Percentiles rank a stretch among this genome's conserved stretches.
Evolutionary conservation across 2,113 vertebrate genomes (phyloP).

Genomic region (Crotophaga sulcirostris): DNA sequence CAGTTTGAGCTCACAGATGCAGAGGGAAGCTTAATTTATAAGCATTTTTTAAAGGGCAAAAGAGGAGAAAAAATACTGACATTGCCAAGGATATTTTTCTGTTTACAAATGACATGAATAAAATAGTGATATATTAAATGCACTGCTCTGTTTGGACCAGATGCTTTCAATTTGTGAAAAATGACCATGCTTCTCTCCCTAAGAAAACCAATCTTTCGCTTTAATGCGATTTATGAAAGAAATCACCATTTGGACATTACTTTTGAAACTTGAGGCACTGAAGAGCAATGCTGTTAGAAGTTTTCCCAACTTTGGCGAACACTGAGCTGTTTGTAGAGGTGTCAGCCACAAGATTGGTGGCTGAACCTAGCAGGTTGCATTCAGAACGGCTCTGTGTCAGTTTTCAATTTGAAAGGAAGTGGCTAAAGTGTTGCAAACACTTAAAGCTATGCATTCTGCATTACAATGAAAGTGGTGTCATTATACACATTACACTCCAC

Average conservation of each 20-base stretch:
- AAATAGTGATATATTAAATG: slow-evolving; percentile 65
- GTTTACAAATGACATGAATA: slow-evolving; percentile 56
- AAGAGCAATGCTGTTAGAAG: slow-evolving; percentile 60
- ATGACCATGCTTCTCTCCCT: slow-evolving; percentile 44
- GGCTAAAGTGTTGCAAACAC: slow-evolving; percentile 72
- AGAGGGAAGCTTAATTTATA: slow-evolving; percentile 20
- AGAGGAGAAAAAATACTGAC: slow-evolving; percentile 29
- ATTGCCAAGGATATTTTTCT: slow-evolving; percentile 50
- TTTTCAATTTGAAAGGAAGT: slow-evolving; percentile 74
- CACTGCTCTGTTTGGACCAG: slow-evolving; percentile 42
- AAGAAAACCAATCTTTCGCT: slow-evolving; percentile 59
- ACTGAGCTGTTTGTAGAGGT: slow-evolving; percentile 67
- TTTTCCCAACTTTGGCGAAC: slow-evolving; percentile 69
- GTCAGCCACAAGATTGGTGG: slow-evolving; percentile 73
- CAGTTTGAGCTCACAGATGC: not conserved
- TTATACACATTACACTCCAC: slow-evolving; percentile 47
- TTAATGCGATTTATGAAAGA: slow-evolving; percentile 64
- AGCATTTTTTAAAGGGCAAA: slow-evolving; percentile 49
- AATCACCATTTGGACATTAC: slow-evolving; percentile 65
- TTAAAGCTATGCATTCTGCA: slow-evolving; percentile 72
- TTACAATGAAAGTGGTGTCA: slow-evolving; percentile 69
- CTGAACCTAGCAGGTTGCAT: slow-evolving; percentile 57
- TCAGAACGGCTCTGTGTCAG: slow-evolving; percentile 68
- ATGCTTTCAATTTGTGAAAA: slow-evolving; percentile 65
- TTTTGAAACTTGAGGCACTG: slow-evolving; percentile 54